These are phyloP conservation scores for Stichopus chloronotus DNA, from an alignment of 35 echinoderm and acorn worm species.

Conservation along the genomic window DNA sequence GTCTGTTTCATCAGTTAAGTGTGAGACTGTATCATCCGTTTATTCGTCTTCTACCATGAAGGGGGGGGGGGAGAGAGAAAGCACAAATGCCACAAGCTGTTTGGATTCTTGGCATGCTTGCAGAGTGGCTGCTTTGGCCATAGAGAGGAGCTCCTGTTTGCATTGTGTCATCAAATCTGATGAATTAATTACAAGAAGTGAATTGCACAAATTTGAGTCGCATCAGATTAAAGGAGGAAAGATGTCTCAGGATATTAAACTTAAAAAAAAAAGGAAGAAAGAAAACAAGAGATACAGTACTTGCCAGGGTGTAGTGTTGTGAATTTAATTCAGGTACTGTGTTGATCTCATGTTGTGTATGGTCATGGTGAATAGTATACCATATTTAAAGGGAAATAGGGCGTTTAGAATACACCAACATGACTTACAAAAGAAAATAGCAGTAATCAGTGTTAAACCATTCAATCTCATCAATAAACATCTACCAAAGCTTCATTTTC, in stretches of 20 bases:
- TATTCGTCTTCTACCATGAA: background rate
- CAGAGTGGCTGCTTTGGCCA: background rate
- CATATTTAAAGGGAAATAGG: too few species aligned
- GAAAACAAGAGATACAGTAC: too few species aligned
- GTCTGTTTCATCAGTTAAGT: background rate
- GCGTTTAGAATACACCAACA: too few species aligned
- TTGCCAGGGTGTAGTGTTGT: too few species aligned
- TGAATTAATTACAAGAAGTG: conserved; percentile 47
- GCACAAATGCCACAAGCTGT: conserved; percentile 22
- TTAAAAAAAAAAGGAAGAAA: too few species aligned
- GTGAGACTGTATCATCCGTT: conserved; percentile 20
- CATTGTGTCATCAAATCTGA: background rate
- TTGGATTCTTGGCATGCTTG: conserved; percentile 46
- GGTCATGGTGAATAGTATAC: too few species aligned
- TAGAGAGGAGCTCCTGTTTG: conserved; percentile 12
- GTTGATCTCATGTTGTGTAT: too few species aligned
- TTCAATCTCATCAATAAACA: too few species aligned
- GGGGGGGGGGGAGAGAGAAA: background rate
- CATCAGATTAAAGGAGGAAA: background rate
- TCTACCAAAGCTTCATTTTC: too few species aligned
- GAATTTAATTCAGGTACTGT: too few species aligned
- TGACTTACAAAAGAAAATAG: too few species aligned
- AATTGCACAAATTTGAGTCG: conserved; percentile 13
- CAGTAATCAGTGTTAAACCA: too few species aligned
- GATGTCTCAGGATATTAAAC: background rate